Conservation (phyloP, 2,888 invertebrate genomes). For the Stenodema calcarata region DNA sequence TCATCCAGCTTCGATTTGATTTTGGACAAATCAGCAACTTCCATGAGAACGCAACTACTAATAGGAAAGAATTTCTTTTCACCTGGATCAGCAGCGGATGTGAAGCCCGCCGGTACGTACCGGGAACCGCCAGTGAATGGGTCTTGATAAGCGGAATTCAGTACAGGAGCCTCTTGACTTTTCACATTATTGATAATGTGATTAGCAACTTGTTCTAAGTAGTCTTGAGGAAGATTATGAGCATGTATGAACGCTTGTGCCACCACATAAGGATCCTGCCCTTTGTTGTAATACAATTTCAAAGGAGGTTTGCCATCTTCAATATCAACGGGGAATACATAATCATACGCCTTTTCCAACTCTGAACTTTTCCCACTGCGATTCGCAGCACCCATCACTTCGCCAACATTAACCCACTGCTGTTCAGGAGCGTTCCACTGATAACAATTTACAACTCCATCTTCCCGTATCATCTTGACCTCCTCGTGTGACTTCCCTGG, state of each 20-base stretch:
- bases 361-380: neutral
- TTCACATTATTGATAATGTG: slow-evolving; percentile 31
- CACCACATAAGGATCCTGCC: slow-evolving; percentile 85
- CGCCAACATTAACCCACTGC: slow-evolving; percentile 29
- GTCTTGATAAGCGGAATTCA: slow-evolving; percentile 28
- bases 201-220: slow-evolving; percentile 29
- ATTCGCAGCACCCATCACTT: slow-evolving; percentile 40
- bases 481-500: slow-evolving; percentile 32
- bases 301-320: slow-evolving; percentile 87
- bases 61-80: slow-evolving; percentile 41
- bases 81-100: neutral
- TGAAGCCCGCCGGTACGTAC: slow-evolving; percentile 19
- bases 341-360: slow-evolving; percentile 73
- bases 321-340: slow-evolving; percentile 93
- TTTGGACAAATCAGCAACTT: slow-evolving; percentile 40
- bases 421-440: slow-evolving; percentile 8
- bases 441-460: neutral
- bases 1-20: slow-evolving; percentile 32
- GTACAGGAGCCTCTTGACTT: neutral
- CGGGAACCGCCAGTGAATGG: slow-evolving; percentile 45
- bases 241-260: slow-evolving; percentile 37
- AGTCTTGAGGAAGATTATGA: slow-evolving; percentile 32
- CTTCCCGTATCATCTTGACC: neutral
- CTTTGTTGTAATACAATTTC: slow-evolving; percentile 88
- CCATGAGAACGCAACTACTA: slow-evolving; percentile 10